These are phyloP conservation scores for Clarias magur DNA, from an alignment of 2,113 vertebrate genomes.

Conservation along the genomic window DNA sequence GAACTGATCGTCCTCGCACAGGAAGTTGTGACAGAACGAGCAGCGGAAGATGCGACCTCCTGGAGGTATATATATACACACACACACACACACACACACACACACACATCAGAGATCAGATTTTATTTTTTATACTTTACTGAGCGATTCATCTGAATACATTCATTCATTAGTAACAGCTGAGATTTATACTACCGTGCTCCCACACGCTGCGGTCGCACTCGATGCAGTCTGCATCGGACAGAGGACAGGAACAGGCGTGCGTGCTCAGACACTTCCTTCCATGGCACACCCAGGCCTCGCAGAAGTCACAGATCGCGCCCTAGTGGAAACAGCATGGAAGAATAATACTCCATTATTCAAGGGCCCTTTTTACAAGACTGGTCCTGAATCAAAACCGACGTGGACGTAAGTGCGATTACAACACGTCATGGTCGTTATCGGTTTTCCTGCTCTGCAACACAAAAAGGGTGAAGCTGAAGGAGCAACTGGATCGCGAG, in stretches of 20 bases:
- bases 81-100: no score
- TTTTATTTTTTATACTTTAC: background rate
- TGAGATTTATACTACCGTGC: constrained; percentile 84
- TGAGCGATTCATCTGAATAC: background rate
- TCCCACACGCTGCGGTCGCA: constrained; percentile 96
- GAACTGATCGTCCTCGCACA: constrained; percentile 99
- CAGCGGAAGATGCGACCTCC: constrained; percentile 96
- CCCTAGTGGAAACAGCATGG: constrained; percentile 74
- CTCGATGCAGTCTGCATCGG: constrained; percentile 91
- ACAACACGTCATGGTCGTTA: no score
- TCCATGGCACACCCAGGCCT: constrained; percentile 97
- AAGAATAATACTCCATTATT: background rate
- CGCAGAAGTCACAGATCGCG: constrained; percentile 97
- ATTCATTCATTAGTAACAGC: background rate
- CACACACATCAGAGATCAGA: background rate
- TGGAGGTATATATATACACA: constrained; percentile 56
- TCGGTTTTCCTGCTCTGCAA: no score
- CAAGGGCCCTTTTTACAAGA: background rate
- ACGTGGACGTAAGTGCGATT: no score
- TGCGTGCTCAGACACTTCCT: constrained; percentile 94
- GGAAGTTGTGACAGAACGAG: constrained; percentile 94
- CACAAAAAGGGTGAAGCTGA: no score
- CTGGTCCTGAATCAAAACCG: no score
- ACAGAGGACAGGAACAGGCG: constrained; percentile 86
- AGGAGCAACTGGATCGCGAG: no score